These are phyloP conservation scores for Cardiocondyla obscurior DNA, from an alignment of 1,140 invertebrate species.

Conservation along the genomic window DNA sequence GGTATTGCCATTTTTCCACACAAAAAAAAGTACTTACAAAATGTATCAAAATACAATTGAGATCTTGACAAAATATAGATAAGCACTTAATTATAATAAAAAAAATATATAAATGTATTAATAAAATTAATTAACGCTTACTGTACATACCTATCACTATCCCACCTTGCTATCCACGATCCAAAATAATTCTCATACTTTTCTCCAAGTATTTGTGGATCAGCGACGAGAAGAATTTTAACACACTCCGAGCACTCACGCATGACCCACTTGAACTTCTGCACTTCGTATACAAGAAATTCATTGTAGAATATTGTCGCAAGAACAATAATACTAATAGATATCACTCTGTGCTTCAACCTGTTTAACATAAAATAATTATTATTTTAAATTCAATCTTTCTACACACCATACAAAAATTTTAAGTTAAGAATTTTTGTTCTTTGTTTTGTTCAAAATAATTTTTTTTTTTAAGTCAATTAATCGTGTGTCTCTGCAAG, in stretches of 20 bases:
- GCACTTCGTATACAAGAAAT: conserved; percentile 84
- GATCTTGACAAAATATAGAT: background rate
- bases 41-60: no score
- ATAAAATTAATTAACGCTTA: conserved; percentile 2
- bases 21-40: no score
- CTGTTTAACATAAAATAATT: conserved; percentile 61
- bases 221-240: conserved; percentile 93
- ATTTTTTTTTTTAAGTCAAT: background rate
- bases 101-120: no score
- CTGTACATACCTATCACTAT: conserved; percentile 90
- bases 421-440: no score
- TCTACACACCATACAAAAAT: no score
- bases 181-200: conserved; percentile 86
- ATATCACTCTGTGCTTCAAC: conserved; percentile 76
- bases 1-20: no score
- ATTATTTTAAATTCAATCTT: conserved; percentile 9
- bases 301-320: conserved; percentile 84
- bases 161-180: conserved; percentile 88
- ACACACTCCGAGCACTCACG: conserved; percentile 86
- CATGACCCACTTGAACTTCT: conserved; percentile 85
- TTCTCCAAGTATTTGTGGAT: conserved; percentile 95
- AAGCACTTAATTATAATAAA: background rate
- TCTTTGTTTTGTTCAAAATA: background rate
- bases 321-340: conserved; percentile 71
- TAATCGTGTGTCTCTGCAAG: conserved; percentile 6